phyloP scores from a whole-genome alignment of 1,140 invertebrate species.

The Scaptomyza montana region DNA sequence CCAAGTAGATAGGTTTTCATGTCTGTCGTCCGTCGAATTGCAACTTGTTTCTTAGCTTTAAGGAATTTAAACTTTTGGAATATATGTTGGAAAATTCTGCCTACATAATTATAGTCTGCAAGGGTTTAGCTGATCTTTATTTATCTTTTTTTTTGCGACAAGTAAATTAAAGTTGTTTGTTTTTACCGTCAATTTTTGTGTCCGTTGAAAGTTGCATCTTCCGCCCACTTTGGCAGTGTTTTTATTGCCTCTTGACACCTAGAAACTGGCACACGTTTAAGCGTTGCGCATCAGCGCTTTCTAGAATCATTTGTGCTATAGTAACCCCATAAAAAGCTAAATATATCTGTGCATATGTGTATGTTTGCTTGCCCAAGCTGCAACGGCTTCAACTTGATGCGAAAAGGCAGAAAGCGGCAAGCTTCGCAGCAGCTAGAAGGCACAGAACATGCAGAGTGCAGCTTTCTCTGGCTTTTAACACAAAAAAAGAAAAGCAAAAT shows the following conservation, averaged over 20 bases:
- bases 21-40: too few species aligned
- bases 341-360: slow-evolving; percentile 9
- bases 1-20: too few species aligned
- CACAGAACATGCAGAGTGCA: slow-evolving; percentile 51
- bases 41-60: too few species aligned
- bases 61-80: too few species aligned
- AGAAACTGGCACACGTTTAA: slow-evolving; percentile 53
- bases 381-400: slow-evolving; percentile 19
- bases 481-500: background rate
- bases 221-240: slow-evolving; percentile 16
- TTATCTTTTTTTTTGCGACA: background rate
- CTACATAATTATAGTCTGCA: too few species aligned
- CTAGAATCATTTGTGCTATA: slow-evolving; percentile 63
- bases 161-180: slow-evolving; percentile 8
- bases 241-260: slow-evolving; percentile 55
- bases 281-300: slow-evolving; percentile 59
- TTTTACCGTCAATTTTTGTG: slow-evolving; percentile 4
- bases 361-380: slow-evolving; percentile 14
- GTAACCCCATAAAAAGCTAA: slow-evolving; percentile 34
- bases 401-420: slow-evolving; percentile 74
- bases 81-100: too few species aligned
- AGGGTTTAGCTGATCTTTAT: too few species aligned
- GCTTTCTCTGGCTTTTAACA: slow-evolving; percentile 54
- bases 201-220: slow-evolving; percentile 41
- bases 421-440: slow-evolving; percentile 45